A percentile compares a stretch with the other conserved stretches of the same genome.
phyloP scores from a whole-genome alignment of 2,797 vertebrate genomes.

The Phaenicophaeus curvirostris region DNA sequence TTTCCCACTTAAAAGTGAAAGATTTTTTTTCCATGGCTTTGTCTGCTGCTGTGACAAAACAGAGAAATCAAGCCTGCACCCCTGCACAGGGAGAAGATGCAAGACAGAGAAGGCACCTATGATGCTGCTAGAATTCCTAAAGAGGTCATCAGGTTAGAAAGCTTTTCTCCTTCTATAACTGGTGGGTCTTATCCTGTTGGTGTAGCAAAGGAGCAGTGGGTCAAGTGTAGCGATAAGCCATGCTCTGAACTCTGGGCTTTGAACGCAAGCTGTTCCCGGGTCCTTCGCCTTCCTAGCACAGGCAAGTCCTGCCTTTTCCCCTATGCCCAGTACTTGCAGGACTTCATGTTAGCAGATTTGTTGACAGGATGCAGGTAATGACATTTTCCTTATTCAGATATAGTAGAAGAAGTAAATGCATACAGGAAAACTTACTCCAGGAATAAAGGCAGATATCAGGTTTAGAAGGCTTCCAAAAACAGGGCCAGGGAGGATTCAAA shows the following conservation, averaged over 20 bases:
- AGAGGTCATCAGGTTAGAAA: neutral
- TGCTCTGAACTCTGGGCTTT: neutral
- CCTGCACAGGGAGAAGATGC: neutral
- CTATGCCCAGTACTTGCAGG: neutral
- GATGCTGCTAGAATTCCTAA: neutral
- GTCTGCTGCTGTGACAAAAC: neutral
- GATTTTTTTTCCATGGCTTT: neutral
- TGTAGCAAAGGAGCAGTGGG: neutral
- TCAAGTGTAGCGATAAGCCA: neutral
- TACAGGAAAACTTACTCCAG: neutral
- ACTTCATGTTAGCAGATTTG: neutral
- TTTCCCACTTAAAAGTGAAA: neutral
- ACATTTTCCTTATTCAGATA: neutral
- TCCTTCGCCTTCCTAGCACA: neutral
- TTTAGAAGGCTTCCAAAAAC: neutral
- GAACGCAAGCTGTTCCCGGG: neutral
- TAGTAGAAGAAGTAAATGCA: neutral
- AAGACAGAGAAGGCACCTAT: fast-evolving
- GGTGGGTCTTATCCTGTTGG: neutral
- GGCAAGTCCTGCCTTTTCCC: neutral
- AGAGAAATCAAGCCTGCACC: neutral
- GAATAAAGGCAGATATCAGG: neutral
- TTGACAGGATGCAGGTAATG: neutral
- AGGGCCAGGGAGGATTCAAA: neutral
- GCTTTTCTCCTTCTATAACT: neutral